Base-by-base conservation (phyloP, 2,888 invertebrate species). In the Idaea dimidiata region DNA sequence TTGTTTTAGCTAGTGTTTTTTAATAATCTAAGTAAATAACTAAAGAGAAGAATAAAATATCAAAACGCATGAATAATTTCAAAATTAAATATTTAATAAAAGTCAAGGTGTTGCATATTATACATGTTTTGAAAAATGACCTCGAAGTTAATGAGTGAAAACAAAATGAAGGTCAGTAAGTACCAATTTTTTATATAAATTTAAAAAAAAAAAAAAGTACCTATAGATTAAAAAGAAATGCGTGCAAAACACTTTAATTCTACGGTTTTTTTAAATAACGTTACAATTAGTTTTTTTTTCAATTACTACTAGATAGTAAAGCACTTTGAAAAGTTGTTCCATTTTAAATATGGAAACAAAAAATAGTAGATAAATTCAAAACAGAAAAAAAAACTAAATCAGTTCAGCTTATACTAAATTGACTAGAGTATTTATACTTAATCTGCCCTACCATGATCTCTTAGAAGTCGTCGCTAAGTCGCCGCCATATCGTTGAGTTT, bases 251-350 rank as follows among this genome's bases (percentile, higher is more conserved):
- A 89, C 88, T 84, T 82, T 70, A 90, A 83, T 75, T 81, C 88
- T 90, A 90, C 79, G 87, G 77, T 85, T 85, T 84, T 56, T 56
- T 18, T 86, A 81, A 85, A 81, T 87, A 89, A 90, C 84, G 87
- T 90, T 91, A 91, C 87, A 87, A 88, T 88, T 89, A 89, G 84
- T 84, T 85, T 83, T 82, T 81, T 81, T 80, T 76, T 84, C 18
- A 81, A 84, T 89, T 89, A 84, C 86, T 89, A 91, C 88, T 88
- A 90, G 88, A 91, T 91, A 92, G 91, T 92, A 92, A 92, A 92
- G 92, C 92, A 92, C 92, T 92, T 92, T 87, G 89, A 91, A 90
- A 90, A 88, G 82, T 88, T 89, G 81, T 83, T 83, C 83, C 86
- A 87, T 83, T 74, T 69, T 73, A 69, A 24, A 66, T 71, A 82